Percentiles rank a stretch among this genome's conserved stretches.
phyloP scores from a whole-genome alignment of 1,140 invertebrate genomes.

The Oncopodura yosiiana region DNA sequence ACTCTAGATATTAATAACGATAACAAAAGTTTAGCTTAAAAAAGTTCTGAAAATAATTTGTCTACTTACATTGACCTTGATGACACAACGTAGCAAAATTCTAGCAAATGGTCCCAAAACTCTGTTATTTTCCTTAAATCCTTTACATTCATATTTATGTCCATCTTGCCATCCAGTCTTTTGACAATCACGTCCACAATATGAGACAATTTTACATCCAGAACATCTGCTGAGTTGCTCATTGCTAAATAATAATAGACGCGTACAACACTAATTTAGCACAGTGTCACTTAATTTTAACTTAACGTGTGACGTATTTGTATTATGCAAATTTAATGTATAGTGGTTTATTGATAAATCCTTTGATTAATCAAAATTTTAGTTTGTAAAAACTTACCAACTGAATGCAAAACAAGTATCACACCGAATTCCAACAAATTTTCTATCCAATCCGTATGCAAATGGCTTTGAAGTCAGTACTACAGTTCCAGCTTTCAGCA shows the following conservation, averaged over 20 bases:
- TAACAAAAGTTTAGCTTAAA: too few relatives aligned
- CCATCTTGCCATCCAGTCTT: constrained; percentile 56
- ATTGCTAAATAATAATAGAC: too few relatives aligned
- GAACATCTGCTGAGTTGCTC: constrained; percentile 20
- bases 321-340: neutral
- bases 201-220: constrained; percentile 48
- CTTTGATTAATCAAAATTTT: neutral
- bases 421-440: constrained; percentile 17
- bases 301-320: neutral
- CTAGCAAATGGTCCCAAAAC: constrained; percentile 59
- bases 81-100: constrained; percentile 59
- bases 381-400: neutral
- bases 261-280: neutral
- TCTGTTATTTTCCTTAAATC: constrained; percentile 55
- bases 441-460: constrained; percentile 20
- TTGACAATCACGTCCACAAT: constrained; percentile 64
- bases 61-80: constrained; percentile 47
- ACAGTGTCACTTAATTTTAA: neutral
- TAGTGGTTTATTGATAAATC: neutral
- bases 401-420: constrained; percentile 23
- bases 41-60: too few relatives aligned
- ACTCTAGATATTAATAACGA: constrained; percentile 40
- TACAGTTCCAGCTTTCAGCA: constrained; percentile 22
- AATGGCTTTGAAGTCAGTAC: constrained; percentile 32
- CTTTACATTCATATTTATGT: constrained; percentile 65